Base-by-base conservation (phyloP, 2,113 vertebrate genomes). In the Accipiter virgatus region DNA sequence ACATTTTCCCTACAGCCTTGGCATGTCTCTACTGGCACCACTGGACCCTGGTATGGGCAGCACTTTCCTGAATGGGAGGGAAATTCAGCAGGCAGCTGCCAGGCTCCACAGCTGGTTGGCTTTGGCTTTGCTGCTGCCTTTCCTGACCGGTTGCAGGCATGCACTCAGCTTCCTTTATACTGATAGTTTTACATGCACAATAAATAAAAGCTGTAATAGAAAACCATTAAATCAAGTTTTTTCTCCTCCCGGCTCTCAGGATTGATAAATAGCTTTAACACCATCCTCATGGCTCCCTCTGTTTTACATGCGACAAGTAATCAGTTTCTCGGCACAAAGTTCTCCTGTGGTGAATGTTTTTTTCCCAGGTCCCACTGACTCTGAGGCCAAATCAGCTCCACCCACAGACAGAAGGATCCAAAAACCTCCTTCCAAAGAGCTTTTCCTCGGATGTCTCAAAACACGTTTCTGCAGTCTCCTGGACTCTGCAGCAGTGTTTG, bases 231-330 rank as follows among this genome's bases (percentile, higher is more conserved):
- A 93, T 87, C 26, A 18, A 29, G 31, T 45, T 80, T 48, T 73
- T 73, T 74, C 43, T 83, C 31, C 29, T 67, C 42, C 32, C 9
- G 25, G 29, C 40, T 27, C 48, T 83, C 75, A 29, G 29, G 62
- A 88, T 38, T 81, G 91, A 91, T 88, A 77, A 95, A 93, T 36
- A 82, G 18, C 47, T 92, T 89, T 93, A 91, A 66, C 73, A 89
- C 29, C n/a, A 65, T 73, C 36, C 27, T 86, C 36, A 8, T 7
- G 22, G 47, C 70, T 93, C 50, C 27, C 62, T 75, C 23, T 0
- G 0, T 26, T 95, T 95, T 72, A n/a, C 66, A 16, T 73, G 23
- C 26, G 71, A 48, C 70, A 87, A 80, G 55, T 87, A 88, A 88
- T 65, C 67, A 72, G 59, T 55, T 85, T 90, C 66, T 92, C 27